These are phyloP conservation scores for Lepidotrigona ventralis DNA, from an alignment of 1,140 invertebrate species.

Conservation along the genomic window DNA sequence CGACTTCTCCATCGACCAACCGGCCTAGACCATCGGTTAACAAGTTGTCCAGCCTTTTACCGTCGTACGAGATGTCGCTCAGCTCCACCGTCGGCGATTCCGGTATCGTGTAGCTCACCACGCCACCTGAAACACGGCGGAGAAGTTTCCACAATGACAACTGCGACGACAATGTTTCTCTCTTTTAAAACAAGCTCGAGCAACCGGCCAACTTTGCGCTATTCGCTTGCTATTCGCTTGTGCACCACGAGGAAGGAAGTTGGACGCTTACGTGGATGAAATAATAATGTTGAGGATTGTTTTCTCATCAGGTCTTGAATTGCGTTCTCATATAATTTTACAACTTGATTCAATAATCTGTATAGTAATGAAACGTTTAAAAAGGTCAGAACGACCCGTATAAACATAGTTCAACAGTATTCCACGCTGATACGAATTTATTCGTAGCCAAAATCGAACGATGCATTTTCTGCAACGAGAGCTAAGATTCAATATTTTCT, in stretches of 20 bases:
- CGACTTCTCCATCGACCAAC: conserved; percentile 86
- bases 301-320: not conserved
- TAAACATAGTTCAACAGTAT: not conserved
- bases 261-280: not conserved
- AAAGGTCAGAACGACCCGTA: too few relatives aligned
- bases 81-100: conserved; percentile 82
- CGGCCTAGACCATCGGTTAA: conserved; percentile 84
- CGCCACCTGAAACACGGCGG: conserved; percentile 81
- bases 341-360: too few relatives aligned
- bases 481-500: conserved; percentile 14
- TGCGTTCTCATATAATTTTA: too few relatives aligned
- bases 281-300: not conserved
- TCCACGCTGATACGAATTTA: not conserved
- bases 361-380: too few relatives aligned
- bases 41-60: conserved; percentile 78
- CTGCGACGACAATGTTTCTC: not conserved
- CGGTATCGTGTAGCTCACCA: conserved; percentile 86
- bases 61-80: conserved; percentile 88
- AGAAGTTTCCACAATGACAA: conserved; percentile 15
- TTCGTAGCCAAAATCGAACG: not conserved
- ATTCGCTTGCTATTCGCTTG: not conserved
- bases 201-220: not conserved
- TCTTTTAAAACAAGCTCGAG: conserved; percentile 28
- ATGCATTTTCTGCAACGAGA: not conserved
- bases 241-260: not conserved